Conservation (phyloP, 2,888 invertebrate species). For the Tortricodes alternella region DNA sequence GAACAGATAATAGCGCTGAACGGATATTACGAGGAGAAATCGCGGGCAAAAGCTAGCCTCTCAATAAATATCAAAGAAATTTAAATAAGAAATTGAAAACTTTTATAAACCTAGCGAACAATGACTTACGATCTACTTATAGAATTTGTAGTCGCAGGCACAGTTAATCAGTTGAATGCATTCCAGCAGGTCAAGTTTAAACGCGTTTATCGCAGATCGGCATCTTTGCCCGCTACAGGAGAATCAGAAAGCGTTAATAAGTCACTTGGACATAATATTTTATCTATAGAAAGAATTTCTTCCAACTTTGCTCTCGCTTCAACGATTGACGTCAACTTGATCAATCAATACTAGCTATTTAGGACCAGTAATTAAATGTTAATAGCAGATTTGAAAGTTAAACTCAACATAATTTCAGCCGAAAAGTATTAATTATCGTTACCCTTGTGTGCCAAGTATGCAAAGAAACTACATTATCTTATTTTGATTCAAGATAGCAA, state of each 20-base stretch:
- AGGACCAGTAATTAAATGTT: too few species aligned
- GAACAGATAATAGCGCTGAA: too few species aligned
- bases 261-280: slow-evolving; percentile 33
- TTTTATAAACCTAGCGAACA: not conserved
- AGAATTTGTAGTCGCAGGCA: slow-evolving; percentile 15
- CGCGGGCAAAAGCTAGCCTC: too few species aligned
- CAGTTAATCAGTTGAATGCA: slow-evolving; percentile 19
- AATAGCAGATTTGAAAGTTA: too few species aligned
- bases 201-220: slow-evolving; percentile 27
- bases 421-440: too few species aligned
- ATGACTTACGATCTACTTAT: slow-evolving; percentile 14
- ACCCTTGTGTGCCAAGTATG: too few species aligned
- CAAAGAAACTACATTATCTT: slow-evolving; percentile 7
- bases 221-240: slow-evolving; percentile 31
- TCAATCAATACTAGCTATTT: not conserved
- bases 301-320: slow-evolving; percentile 11
- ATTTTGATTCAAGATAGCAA: slow-evolving; percentile 20
- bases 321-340: not conserved
- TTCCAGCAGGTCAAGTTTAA: slow-evolving; percentile 16
- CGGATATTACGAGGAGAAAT: too few species aligned
- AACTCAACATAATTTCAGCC: too few species aligned
- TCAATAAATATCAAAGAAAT: too few species aligned
- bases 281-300: not conserved
- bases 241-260: slow-evolving; percentile 42
- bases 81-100: not conserved